phyloP scores from a whole-genome alignment of 2,113 vertebrate genomes.

The Burhinus bistriatus region DNA sequence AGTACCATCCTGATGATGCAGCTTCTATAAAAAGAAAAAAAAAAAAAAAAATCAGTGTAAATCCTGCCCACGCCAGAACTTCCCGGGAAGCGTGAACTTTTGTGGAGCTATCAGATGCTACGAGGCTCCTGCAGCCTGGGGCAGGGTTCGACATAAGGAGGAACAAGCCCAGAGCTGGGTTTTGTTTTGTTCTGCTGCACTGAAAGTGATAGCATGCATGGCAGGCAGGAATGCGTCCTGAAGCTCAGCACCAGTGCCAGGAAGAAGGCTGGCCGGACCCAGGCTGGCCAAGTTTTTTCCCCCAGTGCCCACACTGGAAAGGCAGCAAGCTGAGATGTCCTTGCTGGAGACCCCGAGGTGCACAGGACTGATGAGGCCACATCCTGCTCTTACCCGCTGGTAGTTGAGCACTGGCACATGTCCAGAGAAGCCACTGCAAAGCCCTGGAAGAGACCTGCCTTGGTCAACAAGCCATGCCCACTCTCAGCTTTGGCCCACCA shows the following conservation, averaged over 20 bases:
- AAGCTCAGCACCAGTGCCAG: background rate
- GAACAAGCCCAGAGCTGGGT: background rate
- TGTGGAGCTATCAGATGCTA: background rate
- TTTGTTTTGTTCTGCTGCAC: background rate
- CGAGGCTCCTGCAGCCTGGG: background rate
- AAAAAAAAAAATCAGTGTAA: background rate
- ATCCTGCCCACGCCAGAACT: background rate
- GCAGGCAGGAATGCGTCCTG: background rate
- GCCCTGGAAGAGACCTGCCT: background rate
- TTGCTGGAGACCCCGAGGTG: rapidly evolving
- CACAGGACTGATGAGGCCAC: background rate
- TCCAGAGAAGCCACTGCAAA: background rate
- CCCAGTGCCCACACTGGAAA: background rate
- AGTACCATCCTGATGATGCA: background rate
- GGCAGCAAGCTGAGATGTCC: background rate
- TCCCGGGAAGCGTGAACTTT: background rate
- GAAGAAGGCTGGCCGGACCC: background rate
- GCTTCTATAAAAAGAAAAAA: constrained; percentile 31
- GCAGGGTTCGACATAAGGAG: background rate
- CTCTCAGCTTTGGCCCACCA: background rate
- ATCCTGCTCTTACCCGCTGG: background rate
- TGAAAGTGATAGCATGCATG: rapidly evolving
- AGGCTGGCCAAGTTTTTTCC: background rate
- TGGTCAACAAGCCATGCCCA: rapidly evolving
- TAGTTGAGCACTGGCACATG: rapidly evolving